Conservation (phyloP, 2,113 vertebrate species). For the Petromus typicus region DNA sequence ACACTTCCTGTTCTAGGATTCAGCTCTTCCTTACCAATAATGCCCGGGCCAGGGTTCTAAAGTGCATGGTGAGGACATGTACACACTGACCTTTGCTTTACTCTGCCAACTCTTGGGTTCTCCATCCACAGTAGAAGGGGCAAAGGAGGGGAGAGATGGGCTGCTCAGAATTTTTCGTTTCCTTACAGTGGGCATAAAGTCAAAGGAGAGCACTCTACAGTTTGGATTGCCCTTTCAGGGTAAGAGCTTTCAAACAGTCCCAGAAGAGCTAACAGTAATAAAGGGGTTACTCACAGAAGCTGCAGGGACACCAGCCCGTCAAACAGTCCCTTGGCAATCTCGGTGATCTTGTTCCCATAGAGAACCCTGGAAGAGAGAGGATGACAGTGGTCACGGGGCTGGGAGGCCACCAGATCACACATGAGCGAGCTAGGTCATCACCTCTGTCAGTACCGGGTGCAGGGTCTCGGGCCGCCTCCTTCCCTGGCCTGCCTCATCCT, state of each 20-base stretch:
- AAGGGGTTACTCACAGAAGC: slow-evolving; percentile 94
- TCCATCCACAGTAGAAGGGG: background rate
- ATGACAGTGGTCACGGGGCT: background rate
- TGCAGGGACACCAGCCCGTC: slow-evolving; percentile 97
- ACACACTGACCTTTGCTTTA: background rate
- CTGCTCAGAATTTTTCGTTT: background rate
- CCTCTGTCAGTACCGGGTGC: slow-evolving; percentile 13
- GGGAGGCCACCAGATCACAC: background rate
- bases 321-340: slow-evolving; percentile 97
- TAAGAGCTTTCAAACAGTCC: slow-evolving; percentile 53
- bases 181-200: background rate
- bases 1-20: background rate
- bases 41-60: background rate
- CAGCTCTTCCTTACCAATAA: background rate
- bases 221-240: background rate
- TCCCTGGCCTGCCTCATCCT: slow-evolving; percentile 75
- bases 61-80: background rate
- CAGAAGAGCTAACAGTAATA: slow-evolving; percentile 60
- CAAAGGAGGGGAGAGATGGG: background rate
- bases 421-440: slow-evolving; percentile 58
- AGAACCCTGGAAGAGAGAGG: slow-evolving; percentile 92
- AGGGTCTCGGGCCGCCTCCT: slow-evolving; percentile 75
- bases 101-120: background rate
- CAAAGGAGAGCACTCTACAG: slow-evolving; percentile 22
- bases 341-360: slow-evolving; percentile 98